These are phyloP conservation scores for Ancistrus triradiatus DNA, from an alignment of 2,113 vertebrate genomes.

Conservation along the genomic window DNA sequence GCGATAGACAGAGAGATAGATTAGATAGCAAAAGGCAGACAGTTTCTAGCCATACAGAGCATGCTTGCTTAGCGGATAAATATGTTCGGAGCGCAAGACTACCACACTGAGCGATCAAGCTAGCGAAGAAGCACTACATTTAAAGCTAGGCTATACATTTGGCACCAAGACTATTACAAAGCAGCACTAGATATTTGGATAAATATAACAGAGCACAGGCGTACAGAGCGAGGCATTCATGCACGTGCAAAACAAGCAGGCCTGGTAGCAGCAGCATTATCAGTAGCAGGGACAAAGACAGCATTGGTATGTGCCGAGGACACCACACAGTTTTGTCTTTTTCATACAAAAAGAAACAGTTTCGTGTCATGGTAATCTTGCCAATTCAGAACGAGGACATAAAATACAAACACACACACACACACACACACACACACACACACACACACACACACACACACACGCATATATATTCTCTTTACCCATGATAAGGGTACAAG, in stretches of 20 bases:
- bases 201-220: constrained; percentile 57
- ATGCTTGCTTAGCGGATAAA: constrained; percentile 66
- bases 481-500: constrained; percentile 22
- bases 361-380: constrained; percentile 52
- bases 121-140: constrained; percentile 66
- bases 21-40: constrained; percentile 58
- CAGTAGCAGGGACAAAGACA: constrained; percentile 42
- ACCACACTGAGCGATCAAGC: constrained; percentile 59
- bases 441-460: too few relatives aligned
- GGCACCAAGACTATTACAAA: constrained; percentile 64
- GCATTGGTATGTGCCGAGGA: constrained; percentile 44
- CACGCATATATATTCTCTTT: not conserved
- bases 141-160: constrained; percentile 60
- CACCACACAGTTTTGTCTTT: constrained; percentile 30
- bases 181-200: constrained; percentile 60
- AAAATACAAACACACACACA: constrained; percentile 6
- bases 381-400: constrained; percentile 32
- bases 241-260: constrained; percentile 71
- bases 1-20: constrained; percentile 52
- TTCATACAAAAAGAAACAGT: constrained; percentile 12
- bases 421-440: not conserved
- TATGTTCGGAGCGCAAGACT: constrained; percentile 56
- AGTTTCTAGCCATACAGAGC: constrained; percentile 61
- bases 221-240: constrained; percentile 63
- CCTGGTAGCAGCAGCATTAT: constrained; percentile 49